Base-by-base conservation (phyloP, 1,140 invertebrate species). In the Drosophila auraria region DNA sequence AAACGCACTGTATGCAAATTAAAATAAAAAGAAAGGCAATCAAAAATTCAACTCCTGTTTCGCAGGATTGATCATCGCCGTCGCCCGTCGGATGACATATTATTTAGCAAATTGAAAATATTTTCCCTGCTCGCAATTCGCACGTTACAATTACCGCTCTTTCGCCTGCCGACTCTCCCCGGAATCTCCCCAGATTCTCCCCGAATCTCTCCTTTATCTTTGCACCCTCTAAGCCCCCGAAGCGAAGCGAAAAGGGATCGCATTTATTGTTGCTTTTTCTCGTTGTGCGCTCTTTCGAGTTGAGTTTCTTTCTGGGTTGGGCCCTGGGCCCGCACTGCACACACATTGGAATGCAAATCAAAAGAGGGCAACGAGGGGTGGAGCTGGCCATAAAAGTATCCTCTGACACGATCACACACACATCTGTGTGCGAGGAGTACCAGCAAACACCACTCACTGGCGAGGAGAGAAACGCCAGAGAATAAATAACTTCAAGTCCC, bases 301-400 rank as follows among this genome's bases (percentile, higher is more conserved):
- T 50, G 36, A 50, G 50, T 57, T 42, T 57, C 49, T 69, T 80
- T 84, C 78, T 89, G 86, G 84, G 84, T 50, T 89, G 86, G 86
- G 84, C 78, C 27, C 27, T 20, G 20, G 20, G 20, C 20, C 23
- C 61, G 14, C 72, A 59, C 76, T 72, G 76, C 77, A 84, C 86
- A 89, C 84, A 84, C 86, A 75, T 84, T 82, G 84, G 84, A 89
- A 89, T 89, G 84, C 84, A 89, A 89, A 89, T 89, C 86, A 90
- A 72, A 71, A 71, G 74, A 14, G 38, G 49, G 40, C 36, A 44
- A 23, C 23, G 49, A 54, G 53, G 30, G 59, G 38, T 53, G 63
- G 42, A 23, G 58, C 20, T 51, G 83, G 83, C 86, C 64, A 84
- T 89, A 89, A 87, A 87, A 89, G 84, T 87, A 87, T 87, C 84